Evolutionary conservation across 2,888 invertebrate genomes (phyloP).

Genomic region (Eristalis tenax): DNA sequence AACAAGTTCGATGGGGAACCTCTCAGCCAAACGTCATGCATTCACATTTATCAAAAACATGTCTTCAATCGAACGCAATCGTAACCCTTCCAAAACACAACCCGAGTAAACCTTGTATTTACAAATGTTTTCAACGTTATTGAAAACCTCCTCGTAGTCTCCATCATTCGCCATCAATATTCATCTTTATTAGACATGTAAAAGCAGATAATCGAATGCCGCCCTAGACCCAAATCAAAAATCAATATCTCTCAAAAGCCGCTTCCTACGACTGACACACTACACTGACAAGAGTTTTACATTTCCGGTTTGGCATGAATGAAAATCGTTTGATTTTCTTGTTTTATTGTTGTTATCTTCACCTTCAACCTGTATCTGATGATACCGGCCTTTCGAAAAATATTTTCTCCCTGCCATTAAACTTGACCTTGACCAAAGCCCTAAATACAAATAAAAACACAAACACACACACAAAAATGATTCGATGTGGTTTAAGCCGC

Average conservation of each 20-base stretch:
- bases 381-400: constrained; percentile 15
- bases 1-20: not conserved
- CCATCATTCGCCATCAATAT: not conserved
- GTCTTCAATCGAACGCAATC: not conserved
- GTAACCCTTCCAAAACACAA: not conserved
- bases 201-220: not conserved
- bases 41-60: not conserved
- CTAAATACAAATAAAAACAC: constrained; percentile 29
- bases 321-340: constrained; percentile 7
- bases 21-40: not conserved
- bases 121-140: not conserved
- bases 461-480: not conserved
- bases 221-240: not conserved
- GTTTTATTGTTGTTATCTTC: too few relatives aligned
- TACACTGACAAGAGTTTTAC: not conserved
- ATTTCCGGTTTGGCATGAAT: constrained; percentile 10
- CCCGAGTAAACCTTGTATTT: not conserved
- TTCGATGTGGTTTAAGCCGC: not conserved
- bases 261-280: not conserved
- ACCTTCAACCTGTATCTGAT: not conserved
- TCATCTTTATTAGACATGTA: not conserved
- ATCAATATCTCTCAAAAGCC: not conserved
- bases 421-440: constrained; percentile 68
- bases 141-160: not conserved
- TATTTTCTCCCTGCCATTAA: constrained; percentile 40